Conservation (phyloP, 2,888 invertebrate genomes). For the Agapostemon virescens region DNA sequence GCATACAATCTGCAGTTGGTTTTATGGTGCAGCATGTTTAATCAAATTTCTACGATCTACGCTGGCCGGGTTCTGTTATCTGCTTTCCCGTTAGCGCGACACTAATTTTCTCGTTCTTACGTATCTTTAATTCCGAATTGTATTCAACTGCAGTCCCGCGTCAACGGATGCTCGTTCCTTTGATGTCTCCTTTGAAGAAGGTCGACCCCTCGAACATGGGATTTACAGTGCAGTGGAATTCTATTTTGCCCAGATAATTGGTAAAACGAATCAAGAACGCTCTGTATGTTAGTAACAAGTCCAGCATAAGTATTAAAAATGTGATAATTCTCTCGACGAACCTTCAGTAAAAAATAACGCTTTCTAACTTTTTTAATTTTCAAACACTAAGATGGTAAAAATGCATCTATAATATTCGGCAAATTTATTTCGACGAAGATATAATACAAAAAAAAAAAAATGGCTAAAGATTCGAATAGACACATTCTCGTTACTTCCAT, state of each 20-base stretch:
- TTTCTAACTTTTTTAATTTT: too few species aligned
- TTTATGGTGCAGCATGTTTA: slow-evolving; percentile 35
- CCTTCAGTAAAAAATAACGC: too few species aligned
- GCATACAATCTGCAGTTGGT: slow-evolving; percentile 53
- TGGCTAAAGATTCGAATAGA: too few species aligned
- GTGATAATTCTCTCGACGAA: too few species aligned
- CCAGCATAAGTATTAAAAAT: too few species aligned
- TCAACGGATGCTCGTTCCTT: neutral
- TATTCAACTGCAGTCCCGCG: neutral
- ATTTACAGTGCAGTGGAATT: neutral
- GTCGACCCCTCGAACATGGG: neutral
- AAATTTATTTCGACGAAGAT: too few species aligned
- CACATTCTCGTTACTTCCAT: too few species aligned
- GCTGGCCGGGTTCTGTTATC: slow-evolving; percentile 10
- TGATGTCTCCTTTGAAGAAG: neutral
- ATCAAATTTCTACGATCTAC: slow-evolving; percentile 38
- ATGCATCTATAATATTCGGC: too few species aligned
- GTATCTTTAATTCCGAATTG: slow-evolving; percentile 3
- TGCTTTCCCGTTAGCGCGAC: slow-evolving; percentile 18
- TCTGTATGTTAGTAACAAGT: too few species aligned
- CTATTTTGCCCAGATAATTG: neutral
- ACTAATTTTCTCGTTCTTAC: slow-evolving; percentile 9
- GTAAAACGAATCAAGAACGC: neutral
- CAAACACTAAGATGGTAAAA: too few species aligned
- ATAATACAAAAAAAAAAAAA: too few species aligned